Base-by-base conservation (phyloP, 2,888 invertebrate genomes). In the Mimachlamys varia region DNA sequence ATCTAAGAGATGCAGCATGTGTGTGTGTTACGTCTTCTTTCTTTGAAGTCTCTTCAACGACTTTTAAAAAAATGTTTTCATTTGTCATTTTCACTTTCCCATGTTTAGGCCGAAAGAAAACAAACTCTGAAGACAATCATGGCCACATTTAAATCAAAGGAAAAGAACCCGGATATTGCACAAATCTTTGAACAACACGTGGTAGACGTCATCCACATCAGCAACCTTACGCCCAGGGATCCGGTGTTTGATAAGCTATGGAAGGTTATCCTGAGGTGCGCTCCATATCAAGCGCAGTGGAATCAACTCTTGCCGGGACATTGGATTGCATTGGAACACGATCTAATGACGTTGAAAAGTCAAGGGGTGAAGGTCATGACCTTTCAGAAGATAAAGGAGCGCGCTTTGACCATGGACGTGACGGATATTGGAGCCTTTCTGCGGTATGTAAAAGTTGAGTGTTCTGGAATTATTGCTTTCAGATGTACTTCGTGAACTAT, bases 241-340 rank as follows among this genome's bases (percentile, higher is more conserved):
- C 13, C 10, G 33, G 76, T 76, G 12, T 76, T 22, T 22, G 76
- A 76, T 2, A 76, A 33, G 76, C 12, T 76, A 33, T 76, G 76
- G 76, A 7, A 76, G 13, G 27, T 12, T 3, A 33, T 76, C 33
- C 7, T 76, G 7, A 76, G 15, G 17, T 76, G 33, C 33, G 76
- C 76, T 12, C 76, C 76, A 12, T 76, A 76, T 27, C 76, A 76
- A 27, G 76, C 76, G 7, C 76, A 76, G 15, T 76, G 76, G 76
- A 27, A 27, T 7, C 76, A 76, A 22, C 76, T 76, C 33, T 33
- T 76, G 7, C 76, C 76, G 12, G 76, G 76, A 5, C 22, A 27
- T 33, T 76, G 76, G 76, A 76, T 76, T 33, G 27, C 76, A 76
- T 76, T 76, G 33, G 76, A 76, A 22, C 76, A 76, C 15, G 76